Percentiles rank a stretch among this genome's conserved stretches.
These are phyloP conservation scores for Sinonovacula constricta DNA, from an alignment of 1,140 invertebrate species.

Conservation along the genomic window DNA sequence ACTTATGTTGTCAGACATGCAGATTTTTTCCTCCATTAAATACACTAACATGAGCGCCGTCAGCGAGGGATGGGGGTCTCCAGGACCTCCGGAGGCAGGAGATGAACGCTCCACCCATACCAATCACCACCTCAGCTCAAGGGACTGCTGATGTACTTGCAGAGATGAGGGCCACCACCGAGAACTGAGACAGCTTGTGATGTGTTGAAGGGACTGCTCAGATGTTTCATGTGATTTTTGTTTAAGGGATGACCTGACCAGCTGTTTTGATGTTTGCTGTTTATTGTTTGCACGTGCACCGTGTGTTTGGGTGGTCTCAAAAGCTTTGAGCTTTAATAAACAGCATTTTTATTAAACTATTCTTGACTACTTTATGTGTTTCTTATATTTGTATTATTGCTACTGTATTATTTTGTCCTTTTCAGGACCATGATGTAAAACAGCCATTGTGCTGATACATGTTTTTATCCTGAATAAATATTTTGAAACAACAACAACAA, in stretches of 20 bases:
- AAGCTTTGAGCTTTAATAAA: no score
- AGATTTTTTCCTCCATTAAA: conserved; percentile 34
- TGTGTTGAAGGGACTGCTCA: no score
- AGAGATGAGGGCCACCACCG: conserved; percentile 30
- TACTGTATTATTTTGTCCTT: no score
- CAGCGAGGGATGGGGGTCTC: conserved; percentile 33
- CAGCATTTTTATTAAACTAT: conserved; percentile 46
- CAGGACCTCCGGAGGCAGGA: no score
- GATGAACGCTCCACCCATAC: conserved; percentile 34
- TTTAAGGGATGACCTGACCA: conserved; percentile 38
- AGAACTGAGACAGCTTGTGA: conserved; percentile 42
- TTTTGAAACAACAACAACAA: no score
- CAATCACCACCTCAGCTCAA: conserved; percentile 36
- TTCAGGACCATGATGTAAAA: no score
- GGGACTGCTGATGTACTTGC: conserved; percentile 37
- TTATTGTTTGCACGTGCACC: no score
- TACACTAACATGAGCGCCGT: conserved; percentile 31
- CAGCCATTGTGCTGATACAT: no score
- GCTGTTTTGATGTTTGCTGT: conserved; percentile 37
- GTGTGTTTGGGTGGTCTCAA: conserved; percentile 38
- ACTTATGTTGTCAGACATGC: conserved; percentile 37
- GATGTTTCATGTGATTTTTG: conserved; percentile 42
- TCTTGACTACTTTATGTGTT: no score
- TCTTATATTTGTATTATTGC: no score
- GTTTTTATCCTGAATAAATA: no score